Evolutionary conservation across 2,113 vertebrate genomes (phyloP).

Genomic region (Pollachius pollachius): DNA sequence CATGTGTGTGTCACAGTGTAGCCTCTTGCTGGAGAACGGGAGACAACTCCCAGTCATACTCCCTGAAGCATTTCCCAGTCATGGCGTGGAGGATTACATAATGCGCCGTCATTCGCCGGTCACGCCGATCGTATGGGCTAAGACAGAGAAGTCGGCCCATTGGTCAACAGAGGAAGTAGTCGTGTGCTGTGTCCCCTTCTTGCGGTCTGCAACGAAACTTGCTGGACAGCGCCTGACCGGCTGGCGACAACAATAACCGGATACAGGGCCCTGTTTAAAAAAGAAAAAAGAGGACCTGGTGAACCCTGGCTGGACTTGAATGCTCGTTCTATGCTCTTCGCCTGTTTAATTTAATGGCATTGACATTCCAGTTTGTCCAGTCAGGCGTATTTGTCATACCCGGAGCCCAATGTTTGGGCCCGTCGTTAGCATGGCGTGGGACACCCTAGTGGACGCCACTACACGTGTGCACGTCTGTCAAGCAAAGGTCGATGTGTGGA

Average conservation of each 20-base stretch:
- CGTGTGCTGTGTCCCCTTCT: constrained; percentile 43
- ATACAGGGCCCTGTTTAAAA: constrained; percentile 30
- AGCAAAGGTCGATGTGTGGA: background rate
- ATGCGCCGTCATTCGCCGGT: constrained; percentile 38
- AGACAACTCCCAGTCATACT: constrained; percentile 29
- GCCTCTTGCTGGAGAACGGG: background rate
- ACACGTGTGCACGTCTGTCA: background rate
- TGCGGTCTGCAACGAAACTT: background rate
- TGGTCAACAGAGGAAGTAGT: constrained; percentile 62
- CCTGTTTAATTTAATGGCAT: constrained; percentile 46
- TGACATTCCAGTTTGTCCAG: constrained; percentile 35
- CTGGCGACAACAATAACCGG: constrained; percentile 41
- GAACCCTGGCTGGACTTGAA: constrained; percentile 19
- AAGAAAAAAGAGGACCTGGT: constrained; percentile 18
- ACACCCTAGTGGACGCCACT: constrained; percentile 8
- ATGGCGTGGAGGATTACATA: constrained; percentile 38
- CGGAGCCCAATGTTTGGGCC: constrained; percentile 35
- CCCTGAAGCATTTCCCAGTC: constrained; percentile 14
- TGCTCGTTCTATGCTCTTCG: constrained; percentile 19
- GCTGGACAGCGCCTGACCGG: constrained; percentile 21
- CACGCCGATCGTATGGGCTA: constrained; percentile 9
- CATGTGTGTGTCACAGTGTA: too few species aligned
- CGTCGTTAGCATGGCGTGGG: constrained; percentile 45
- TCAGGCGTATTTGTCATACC: constrained; percentile 35
- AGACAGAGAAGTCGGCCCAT: constrained; percentile 59